Percentiles rank a stretch among this genome's conserved stretches.
Evolutionary conservation across 2,113 vertebrate genomes (phyloP).

Genomic region (Nicator chloris): DNA sequence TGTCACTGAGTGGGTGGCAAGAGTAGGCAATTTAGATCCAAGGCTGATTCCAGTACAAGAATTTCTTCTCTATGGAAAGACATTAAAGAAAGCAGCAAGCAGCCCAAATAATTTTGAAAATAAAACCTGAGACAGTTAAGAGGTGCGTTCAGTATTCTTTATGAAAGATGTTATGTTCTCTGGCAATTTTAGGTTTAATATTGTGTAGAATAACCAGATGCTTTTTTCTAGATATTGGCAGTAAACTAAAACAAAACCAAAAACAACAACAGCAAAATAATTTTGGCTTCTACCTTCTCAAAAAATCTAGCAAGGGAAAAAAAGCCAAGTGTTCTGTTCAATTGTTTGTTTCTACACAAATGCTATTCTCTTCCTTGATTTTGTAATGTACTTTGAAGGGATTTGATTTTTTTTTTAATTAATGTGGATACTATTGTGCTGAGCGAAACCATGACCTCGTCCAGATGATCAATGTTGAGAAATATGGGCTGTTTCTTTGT

Average conservation of each 20-base stretch:
- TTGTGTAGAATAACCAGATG: slow-evolving; percentile 43
- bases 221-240: slow-evolving; percentile 41
- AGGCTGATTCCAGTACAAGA: not conserved
- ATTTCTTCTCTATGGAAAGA: not conserved
- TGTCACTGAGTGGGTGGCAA: not conserved
- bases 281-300: slow-evolving; percentile 43
- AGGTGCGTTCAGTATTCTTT: slow-evolving; percentile 34
- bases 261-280: not conserved
- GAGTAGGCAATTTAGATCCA: not conserved
- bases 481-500: slow-evolving; percentile 18
- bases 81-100: not conserved
- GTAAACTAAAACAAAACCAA: slow-evolving; percentile 27
- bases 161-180: slow-evolving; percentile 24
- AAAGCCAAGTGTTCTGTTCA: slow-evolving; percentile 40
- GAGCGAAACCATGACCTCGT: slow-evolving; percentile 21
- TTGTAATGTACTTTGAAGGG: slow-evolving; percentile 28
- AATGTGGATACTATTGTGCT: not conserved
- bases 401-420: slow-evolving; percentile 19
- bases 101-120: not conserved
- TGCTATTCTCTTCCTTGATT: slow-evolving; percentile 36
- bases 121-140: not conserved
- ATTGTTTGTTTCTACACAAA: slow-evolving; percentile 54
- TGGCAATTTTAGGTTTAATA: slow-evolving; percentile 6
- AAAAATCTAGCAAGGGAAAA: slow-evolving; percentile 48
- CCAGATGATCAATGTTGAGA: slow-evolving; percentile 5